Evolutionary conservation across 1,140 invertebrate species (phyloP).

Genomic region (Drosophila parvula): DNA sequence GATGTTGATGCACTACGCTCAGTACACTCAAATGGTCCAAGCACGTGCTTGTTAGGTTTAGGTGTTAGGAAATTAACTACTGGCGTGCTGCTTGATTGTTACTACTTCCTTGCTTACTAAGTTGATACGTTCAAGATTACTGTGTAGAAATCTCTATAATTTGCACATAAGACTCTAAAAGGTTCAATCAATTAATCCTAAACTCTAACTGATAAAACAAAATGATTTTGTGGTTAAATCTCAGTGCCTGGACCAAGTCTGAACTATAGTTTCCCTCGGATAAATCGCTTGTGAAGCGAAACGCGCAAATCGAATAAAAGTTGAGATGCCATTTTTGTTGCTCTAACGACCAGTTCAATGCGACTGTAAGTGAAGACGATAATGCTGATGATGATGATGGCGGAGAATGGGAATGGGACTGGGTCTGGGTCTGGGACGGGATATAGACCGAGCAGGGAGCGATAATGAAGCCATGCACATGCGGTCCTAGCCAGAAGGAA

Average conservation of each 20-base stretch:
- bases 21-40: no score
- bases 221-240: background rate
- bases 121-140: no score
- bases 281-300: conserved; percentile 40
- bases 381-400: conserved; percentile 35
- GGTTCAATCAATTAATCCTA: background rate
- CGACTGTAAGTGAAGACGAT: conserved; percentile 48
- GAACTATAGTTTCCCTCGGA: conserved; percentile 16
- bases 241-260: background rate
- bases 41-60: no score
- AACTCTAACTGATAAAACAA: background rate
- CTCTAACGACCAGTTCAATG: conserved; percentile 34
- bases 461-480: conserved; percentile 76
- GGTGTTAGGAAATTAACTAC: no score
- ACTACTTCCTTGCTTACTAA: no score
- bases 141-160: no score
- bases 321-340: conserved; percentile 61
- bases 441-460: conserved; percentile 8
- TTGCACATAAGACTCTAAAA: no score
- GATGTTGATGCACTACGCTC: no score
- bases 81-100: no score
- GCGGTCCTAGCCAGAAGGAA: conserved; percentile 19
- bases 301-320: conserved; percentile 50
- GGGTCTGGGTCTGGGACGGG: background rate
- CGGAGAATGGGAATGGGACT: background rate